Conservation (phyloP, 2,888 invertebrate genomes). For the Lasius platythorax region DNA sequence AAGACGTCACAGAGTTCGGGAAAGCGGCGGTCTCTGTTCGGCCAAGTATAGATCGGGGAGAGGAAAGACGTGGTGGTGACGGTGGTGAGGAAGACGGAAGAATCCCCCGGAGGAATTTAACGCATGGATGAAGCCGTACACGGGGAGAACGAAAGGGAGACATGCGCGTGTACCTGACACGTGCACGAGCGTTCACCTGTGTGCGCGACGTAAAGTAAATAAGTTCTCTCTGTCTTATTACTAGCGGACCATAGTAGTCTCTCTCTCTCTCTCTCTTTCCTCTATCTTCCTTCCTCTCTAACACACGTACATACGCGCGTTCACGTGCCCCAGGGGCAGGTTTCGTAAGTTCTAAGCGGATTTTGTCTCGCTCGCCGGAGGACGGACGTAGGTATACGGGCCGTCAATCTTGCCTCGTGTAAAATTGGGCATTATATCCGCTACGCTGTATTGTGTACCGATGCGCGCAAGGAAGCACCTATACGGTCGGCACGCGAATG, state of each 20-base stretch:
- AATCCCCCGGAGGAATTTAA: constrained; percentile 80
- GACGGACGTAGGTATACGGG: constrained; percentile 44
- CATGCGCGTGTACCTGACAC: constrained; percentile 31
- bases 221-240: constrained; percentile 61
- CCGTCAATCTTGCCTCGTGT: constrained; percentile 69
- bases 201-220: constrained; percentile 75
- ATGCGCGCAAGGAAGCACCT: background rate
- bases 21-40: constrained; percentile 60
- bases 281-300: constrained; percentile 17
- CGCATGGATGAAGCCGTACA: constrained; percentile 79
- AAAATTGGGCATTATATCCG: constrained; percentile 72
- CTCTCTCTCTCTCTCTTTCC: constrained; percentile 25
- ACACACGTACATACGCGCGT: constrained; percentile 24
- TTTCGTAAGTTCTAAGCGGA: constrained; percentile 76
- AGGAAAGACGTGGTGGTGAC: constrained; percentile 53
- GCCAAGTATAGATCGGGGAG: constrained; percentile 56
- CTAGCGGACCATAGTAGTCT: constrained; percentile 15
- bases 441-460: constrained; percentile 38
- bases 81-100: constrained; percentile 59
- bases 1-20: constrained; percentile 54
- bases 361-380: constrained; percentile 65
- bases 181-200: constrained; percentile 43
- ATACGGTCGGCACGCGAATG: constrained; percentile 70
- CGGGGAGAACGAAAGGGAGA: constrained; percentile 55
- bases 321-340: constrained; percentile 61